A percentile compares a stretch with the other conserved stretches of the same genome.
phyloP scores from a whole-genome alignment of 2,113 vertebrate species.

The Peromyscus maniculatus region DNA sequence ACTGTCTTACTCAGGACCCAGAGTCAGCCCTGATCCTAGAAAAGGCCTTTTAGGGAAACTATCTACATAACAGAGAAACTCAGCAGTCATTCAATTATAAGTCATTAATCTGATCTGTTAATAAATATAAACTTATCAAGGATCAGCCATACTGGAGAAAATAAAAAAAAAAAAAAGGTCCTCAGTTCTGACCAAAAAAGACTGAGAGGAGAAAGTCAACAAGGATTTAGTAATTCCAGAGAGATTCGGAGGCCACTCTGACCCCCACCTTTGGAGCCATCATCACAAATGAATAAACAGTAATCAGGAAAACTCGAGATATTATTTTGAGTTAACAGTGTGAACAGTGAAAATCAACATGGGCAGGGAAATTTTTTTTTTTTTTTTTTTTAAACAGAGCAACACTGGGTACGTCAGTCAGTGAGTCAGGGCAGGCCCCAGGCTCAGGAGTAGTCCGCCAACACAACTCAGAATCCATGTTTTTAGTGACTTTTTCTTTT shows the following conservation, averaged over 20 bases:
- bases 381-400: not conserved
- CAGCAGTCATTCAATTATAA: not conserved
- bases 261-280: not conserved
- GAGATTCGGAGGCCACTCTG: not conserved
- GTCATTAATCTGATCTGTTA: not conserved
- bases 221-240: constrained; percentile 5
- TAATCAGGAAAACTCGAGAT: not conserved
- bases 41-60: no score
- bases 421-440: no score
- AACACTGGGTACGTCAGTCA: not conserved
- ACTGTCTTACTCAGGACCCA: not conserved
- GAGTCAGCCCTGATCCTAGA: not conserved
- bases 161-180: not conserved
- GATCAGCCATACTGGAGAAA: not conserved
- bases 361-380: no score
- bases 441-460: no score
- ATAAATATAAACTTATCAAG: not conserved
- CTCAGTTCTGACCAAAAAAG: not conserved
- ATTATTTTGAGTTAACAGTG: not conserved
- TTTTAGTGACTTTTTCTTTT: no score
- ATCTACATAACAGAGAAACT: not conserved
- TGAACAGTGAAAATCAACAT: not conserved
- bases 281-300: not conserved
- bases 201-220: not conserved
- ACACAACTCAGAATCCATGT: no score